Percentiles rank a stretch among this genome's conserved stretches.
These are phyloP conservation scores for Nyctibius bracteatus DNA, from an alignment of 2,113 vertebrate species.

Conservation along the genomic window DNA sequence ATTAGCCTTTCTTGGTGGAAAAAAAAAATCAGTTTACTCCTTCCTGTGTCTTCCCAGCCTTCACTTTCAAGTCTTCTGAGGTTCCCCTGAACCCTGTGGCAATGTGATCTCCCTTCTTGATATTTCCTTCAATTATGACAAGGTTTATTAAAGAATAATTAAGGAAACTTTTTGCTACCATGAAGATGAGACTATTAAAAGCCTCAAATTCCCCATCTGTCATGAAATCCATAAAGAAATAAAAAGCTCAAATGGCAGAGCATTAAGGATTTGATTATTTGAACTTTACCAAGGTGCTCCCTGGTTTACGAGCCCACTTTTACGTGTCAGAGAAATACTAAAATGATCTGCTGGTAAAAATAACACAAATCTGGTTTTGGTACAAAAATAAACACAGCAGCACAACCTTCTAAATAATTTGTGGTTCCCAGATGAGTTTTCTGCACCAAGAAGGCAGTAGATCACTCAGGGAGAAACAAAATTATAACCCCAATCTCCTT, in stretches of 20 bases:
- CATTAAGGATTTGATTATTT: background rate
- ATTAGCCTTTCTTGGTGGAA: background rate
- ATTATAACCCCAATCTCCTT: background rate
- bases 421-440: background rate
- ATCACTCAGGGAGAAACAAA: background rate
- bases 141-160: background rate
- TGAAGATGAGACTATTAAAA: background rate
- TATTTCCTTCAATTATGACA: background rate
- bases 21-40: background rate
- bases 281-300: background rate
- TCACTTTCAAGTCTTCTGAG: background rate
- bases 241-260: background rate
- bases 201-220: background rate
- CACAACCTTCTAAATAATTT: background rate
- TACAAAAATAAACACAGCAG: background rate
- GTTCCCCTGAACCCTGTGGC: background rate
- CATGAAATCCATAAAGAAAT: background rate
- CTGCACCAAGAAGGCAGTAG: background rate
- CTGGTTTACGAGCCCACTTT: background rate
- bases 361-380: background rate
- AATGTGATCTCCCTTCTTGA: background rate
- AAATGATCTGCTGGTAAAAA: background rate
- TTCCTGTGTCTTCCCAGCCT: background rate
- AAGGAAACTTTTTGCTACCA: background rate
- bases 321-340: background rate